Evolutionary conservation across 2,113 vertebrate genomes (phyloP), one percentile per base, ranked within the genome.

Genomic region (Tachysurus fulvidraco): DNA sequence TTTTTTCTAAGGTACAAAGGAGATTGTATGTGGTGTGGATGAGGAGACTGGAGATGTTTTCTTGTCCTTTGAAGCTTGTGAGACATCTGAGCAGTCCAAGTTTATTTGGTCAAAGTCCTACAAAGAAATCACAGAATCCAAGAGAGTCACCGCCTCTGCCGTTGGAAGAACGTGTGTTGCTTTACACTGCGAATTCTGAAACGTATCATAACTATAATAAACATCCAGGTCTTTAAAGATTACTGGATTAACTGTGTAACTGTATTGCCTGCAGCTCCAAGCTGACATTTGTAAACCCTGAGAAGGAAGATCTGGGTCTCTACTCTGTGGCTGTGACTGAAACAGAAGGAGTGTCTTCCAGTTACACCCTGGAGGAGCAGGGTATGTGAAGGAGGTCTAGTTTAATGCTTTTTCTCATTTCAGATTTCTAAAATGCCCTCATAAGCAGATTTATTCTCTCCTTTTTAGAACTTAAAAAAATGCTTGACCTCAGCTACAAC

Each of bases 41-140:
- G 97, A 97, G 23, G 95, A 97, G 60, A 95, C 93, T 3, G 98
- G 98, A 64, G 96, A 98, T 90, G 91, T 99, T 94, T 99, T 96
- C 93, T 91, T 99, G 91, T 95, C 93, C 13, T 97, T 98, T 19
- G 96, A 98, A 55, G 98, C 98, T 91, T 95, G 94, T 73, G 98
- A 99, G 90, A 91, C 96, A 88, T 95, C 95, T 0, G 97, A 97
- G 25, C 96, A 94, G 4, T 99, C 98, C 44, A 92, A 95, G 83
- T 99, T 98, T 89, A 88, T 92, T 0, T 99, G 98, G 98, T 96
- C 97, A 21, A 99, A 97, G 94, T 96, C 96, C 19, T 99, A 99
- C 84, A 96, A 97, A 89, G 93, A 96, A 77, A 93, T 99, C 0
- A 89, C 89, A 0, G 96, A 97, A 8, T 92, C 91, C 25, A 90